A percentile compares a stretch with the other conserved stretches of the same genome.
Conservation (phyloP, 2,797 vertebrate genomes). For the Gorsachius magnificus region DNA sequence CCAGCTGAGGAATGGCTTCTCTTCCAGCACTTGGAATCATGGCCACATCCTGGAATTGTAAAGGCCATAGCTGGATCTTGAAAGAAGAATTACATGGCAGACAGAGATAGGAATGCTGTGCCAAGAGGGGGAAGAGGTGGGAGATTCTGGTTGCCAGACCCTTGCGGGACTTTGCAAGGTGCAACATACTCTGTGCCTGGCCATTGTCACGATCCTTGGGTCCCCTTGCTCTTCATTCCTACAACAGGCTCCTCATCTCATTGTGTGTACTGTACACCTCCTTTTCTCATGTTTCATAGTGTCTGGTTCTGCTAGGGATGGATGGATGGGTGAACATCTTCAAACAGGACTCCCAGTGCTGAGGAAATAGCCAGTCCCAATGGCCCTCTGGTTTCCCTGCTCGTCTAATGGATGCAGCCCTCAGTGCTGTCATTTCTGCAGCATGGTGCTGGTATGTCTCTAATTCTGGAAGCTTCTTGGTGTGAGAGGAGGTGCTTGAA, state of each 20-base stretch:
- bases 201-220: background rate
- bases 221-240: background rate
- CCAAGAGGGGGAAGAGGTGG: background rate
- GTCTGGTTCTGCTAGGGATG: background rate
- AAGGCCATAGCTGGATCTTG: background rate
- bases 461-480: background rate
- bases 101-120: background rate
- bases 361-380: background rate
- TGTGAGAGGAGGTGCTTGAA: background rate
- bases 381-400: rapidly evolving
- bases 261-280: background rate
- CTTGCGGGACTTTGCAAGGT: background rate
- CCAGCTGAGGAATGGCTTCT: background rate
- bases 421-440: background rate
- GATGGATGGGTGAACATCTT: background rate
- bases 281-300: background rate
- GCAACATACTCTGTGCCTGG: background rate
- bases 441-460: background rate
- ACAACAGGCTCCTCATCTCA: background rate
- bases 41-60: background rate
- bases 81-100: background rate
- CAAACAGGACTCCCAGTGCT: background rate
- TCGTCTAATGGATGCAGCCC: background rate
- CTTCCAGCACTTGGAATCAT: background rate
- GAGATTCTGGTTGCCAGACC: background rate